A percentile compares a stretch with the other conserved stretches of the same genome.
phyloP scores from a whole-genome alignment of 2,113 vertebrate species.

The Gobiocypris rarus region DNA sequence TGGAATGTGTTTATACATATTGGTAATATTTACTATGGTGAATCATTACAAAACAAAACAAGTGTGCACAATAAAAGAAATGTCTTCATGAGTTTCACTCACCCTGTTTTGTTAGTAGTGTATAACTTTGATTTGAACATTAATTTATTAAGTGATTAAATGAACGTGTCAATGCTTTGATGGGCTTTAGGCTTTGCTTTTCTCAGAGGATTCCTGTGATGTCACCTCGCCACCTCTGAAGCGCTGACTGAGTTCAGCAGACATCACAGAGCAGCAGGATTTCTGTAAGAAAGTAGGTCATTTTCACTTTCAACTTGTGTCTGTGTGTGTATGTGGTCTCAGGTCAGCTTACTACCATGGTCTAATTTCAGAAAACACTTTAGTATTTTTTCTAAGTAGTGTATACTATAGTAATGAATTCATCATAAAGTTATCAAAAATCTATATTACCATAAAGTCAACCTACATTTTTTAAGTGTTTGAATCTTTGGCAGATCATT shows the following conservation, averaged over 20 bases:
- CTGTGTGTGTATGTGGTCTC: background rate
- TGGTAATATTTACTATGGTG: too few species aligned
- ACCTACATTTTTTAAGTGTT: too few species aligned
- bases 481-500: too few species aligned
- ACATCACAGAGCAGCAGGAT: slow-evolving; percentile 84
- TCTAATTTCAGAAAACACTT: too few species aligned
- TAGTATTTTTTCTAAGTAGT: too few species aligned
- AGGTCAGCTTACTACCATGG: background rate
- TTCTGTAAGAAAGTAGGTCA: slow-evolving; percentile 71
- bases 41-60: too few species aligned
- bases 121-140: background rate
- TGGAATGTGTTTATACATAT: background rate
- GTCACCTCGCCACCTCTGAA: slow-evolving; percentile 69
- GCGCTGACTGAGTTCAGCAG: slow-evolving; percentile 79
- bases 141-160: background rate
- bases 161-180: background rate
- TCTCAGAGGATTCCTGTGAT: slow-evolving; percentile 73
- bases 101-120: background rate
- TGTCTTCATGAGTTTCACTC: background rate
- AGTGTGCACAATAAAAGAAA: too few species aligned
- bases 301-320: background rate
- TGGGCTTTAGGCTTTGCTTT: slow-evolving; percentile 75
- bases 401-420: too few species aligned
- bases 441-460: too few species aligned
- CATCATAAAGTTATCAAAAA: too few species aligned